phyloP scores from a whole-genome alignment of 2,113 vertebrate genomes.

The Nothocercus nigrocapillus region DNA sequence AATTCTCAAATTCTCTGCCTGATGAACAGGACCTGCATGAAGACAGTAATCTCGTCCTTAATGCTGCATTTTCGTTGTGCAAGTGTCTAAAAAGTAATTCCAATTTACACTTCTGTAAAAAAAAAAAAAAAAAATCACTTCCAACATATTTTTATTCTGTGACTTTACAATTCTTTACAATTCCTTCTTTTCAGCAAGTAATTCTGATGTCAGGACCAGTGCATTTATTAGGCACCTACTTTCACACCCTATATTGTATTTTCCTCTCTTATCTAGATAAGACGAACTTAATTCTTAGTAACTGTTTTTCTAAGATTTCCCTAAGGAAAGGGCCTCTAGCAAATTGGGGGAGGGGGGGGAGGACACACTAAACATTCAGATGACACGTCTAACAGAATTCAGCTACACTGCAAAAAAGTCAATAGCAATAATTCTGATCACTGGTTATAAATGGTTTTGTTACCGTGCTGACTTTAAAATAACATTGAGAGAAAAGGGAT shows the following conservation, averaged over 20 bases:
- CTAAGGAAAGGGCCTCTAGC: neutral
- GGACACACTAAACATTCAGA: neutral
- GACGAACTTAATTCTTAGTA: neutral
- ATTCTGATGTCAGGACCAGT: neutral
- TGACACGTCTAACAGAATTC: neutral
- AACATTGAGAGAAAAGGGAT: constrained; percentile 45
- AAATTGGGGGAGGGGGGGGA: neutral
- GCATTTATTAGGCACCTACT: neutral
- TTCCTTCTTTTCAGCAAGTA: neutral
- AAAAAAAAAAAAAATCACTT: neutral
- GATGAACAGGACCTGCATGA: neutral
- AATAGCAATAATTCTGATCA: neutral
- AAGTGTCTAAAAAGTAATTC: neutral
- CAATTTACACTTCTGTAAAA: neutral
- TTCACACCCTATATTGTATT: neutral
- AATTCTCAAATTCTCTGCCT: neutral
- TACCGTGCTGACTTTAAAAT: constrained; percentile 58
- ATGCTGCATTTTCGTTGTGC: neutral
- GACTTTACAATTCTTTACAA: neutral
- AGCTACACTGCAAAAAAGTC: neutral
- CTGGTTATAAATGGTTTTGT: neutral
- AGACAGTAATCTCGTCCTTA: neutral
- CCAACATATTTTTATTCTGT: neutral
- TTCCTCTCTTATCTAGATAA: neutral
- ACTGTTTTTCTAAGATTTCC: neutral